Base-by-base conservation (phyloP, 1,140 invertebrate genomes). In the Aradophagus sp. region DNA sequence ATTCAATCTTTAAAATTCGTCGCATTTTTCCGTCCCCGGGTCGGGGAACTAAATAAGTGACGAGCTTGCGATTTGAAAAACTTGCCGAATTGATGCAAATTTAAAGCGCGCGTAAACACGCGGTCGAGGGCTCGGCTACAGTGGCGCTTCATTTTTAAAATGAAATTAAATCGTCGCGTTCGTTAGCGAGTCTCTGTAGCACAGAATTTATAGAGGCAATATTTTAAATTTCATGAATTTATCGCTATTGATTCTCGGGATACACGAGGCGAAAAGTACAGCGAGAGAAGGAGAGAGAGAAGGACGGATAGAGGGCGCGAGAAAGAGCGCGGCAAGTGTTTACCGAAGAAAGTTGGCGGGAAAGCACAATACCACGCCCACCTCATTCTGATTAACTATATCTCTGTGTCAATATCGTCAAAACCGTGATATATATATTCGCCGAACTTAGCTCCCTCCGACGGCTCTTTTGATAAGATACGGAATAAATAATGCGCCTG, bases 211-310 rank as follows among this genome's bases (percentile, higher is more conserved):
- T 23, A n/a, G 29, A 13, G 11, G 14, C 15, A n/a, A n/a, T 31
- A 27, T 61, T 50, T 61, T 48, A 48, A 42, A 61, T 61, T 50
- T 48, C 36, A 50, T 35, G 44, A 50, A 44, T 52, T 62, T 62
- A 36, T 42, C 31, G 17, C 15, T 52, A 62, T 62, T 62, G 45
- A 62, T 52, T 47, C 13, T 11, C 45, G 14, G 14, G 19, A 38
- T 27, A 47, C 26, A 31, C 4, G 20, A n/a, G n/a, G n/a, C n/a
- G n/a, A n/a, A n/a, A n/a, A n/a, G n/a, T n/a, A n/a, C n/a, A n/a
- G n/a, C n/a, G n/a, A n/a, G n/a, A n/a, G n/a, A n/a, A n/a, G n/a
- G n/a, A n/a, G n/a, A n/a, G n/a, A n/a, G n/a, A n/a, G n/a, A n/a
- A n/a, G n/a, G n/a, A n/a, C n/a, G n/a, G n/a, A n/a, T n/a, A n/a